Conservation (phyloP, 2,888 invertebrate genomes). For the Lathronympha strigana region DNA sequence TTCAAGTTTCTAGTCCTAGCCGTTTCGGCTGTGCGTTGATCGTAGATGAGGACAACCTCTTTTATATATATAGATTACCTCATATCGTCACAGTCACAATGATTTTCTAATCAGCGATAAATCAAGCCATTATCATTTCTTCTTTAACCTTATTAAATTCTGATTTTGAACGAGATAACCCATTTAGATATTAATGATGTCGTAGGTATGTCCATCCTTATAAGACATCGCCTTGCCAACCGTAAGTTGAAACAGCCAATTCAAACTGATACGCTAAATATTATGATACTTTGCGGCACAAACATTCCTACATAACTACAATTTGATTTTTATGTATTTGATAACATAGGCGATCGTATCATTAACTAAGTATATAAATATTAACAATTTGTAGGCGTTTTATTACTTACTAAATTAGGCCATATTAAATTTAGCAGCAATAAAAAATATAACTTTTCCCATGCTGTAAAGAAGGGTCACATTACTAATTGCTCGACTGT, state of each 20-base stretch:
- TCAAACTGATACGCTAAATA: slow-evolving; percentile 27
- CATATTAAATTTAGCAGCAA: too few species aligned
- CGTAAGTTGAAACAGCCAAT: slow-evolving; percentile 28
- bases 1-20: too few species aligned
- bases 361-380: background rate
- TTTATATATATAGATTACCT: too few species aligned
- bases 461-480: too few species aligned
- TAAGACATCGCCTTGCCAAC: slow-evolving; percentile 19
- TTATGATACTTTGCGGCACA: slow-evolving; percentile 25
- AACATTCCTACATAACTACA: slow-evolving; percentile 1
- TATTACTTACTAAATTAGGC: too few species aligned
- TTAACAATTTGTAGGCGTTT: too few species aligned
- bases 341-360: background rate
- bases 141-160: background rate
- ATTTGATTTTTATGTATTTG: slow-evolving; percentile 5
- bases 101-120: background rate
- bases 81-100: too few species aligned
- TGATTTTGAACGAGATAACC: background rate
- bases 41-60: too few species aligned
- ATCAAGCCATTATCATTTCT: background rate
- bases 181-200: slow-evolving; percentile 15
- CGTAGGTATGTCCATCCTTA: slow-evolving; percentile 17
- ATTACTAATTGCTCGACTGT: too few species aligned
- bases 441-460: too few species aligned
- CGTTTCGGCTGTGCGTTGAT: too few species aligned